phyloP scores from a whole-genome alignment of 2,888 invertebrate genomes.

The Xanthostigma xanthostigma region DNA sequence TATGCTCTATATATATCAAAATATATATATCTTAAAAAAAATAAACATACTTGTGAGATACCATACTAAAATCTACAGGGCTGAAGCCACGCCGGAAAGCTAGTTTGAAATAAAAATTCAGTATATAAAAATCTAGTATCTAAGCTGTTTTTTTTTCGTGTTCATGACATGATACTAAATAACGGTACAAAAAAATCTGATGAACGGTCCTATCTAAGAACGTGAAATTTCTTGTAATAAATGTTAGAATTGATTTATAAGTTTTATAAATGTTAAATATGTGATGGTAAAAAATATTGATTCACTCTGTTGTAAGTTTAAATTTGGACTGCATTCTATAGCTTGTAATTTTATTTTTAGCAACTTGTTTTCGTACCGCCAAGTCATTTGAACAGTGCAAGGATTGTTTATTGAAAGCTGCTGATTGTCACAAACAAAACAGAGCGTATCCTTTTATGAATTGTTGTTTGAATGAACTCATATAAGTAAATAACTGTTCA shows the following conservation, averaged over 20 bases:
- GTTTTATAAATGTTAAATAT: conserved; percentile 3
- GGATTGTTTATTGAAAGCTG: conserved; percentile 71
- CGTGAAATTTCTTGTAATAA: too few species aligned
- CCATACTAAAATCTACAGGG: too few species aligned
- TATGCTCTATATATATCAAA: too few species aligned
- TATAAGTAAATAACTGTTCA: not conserved
- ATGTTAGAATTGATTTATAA: conserved; percentile 1
- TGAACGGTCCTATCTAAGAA: too few species aligned
- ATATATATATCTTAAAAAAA: too few species aligned
- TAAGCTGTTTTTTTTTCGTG: too few species aligned
- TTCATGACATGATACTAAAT: too few species aligned
- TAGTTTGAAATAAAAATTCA: too few species aligned
- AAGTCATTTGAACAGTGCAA: conserved; percentile 68
- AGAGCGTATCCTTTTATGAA: conserved; percentile 51
- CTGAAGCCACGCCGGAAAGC: too few species aligned
- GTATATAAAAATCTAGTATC: too few species aligned
- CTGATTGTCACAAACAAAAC: conserved; percentile 74
- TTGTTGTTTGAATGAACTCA: not conserved
- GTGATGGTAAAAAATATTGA: conserved; percentile 2
- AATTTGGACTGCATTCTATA: not conserved
- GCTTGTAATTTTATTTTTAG: conserved; percentile 34
- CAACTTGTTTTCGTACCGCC: conserved; percentile 79
- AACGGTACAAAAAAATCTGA: too few species aligned
- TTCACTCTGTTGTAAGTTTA: conserved; percentile 6
- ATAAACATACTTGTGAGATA: too few species aligned